Base-by-base conservation (phyloP, 2,113 vertebrate species). In the Pedetes capensis region DNA sequence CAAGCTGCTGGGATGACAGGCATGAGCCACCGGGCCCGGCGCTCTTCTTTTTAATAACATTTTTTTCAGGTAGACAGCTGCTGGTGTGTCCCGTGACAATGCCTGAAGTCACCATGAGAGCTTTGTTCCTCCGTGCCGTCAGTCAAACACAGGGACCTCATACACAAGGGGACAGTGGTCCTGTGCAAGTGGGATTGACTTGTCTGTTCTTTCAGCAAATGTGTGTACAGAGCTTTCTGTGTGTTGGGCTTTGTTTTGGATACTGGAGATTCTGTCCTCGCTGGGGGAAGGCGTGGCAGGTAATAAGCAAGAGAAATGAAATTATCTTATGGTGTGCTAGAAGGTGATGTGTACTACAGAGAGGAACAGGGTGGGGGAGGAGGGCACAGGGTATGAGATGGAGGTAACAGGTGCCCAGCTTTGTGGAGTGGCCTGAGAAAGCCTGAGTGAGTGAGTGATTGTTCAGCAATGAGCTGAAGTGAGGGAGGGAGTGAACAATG, bases 81-180 rank as follows among this genome's bases (percentile, higher is more conserved):
- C 44, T 32, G 6, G 1, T 1, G 57, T 12, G 49, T 23, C 44
- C 61, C 2, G 5, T 6, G 81, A 1, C 1, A 0, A 39, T 1
- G n/a, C 84, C 47, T 3, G 34, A 29, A 11, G 49, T 68, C 87
- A 23, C 59, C 12, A 0, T 25, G 34, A n/a, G 63, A 61, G 34
- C 5, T 2, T 8, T 7, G 6, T 69, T 76, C 42, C 64, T 61
- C 11, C 0, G 17, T 8, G n/a, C n/a, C 2, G 0, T 16, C 6
- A 0, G 49, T 66, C 55, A 23, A 8, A 11, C 1, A 8, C 76
- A 25, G 53, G 64, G 6, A 1, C 16, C 44, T 23, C 17, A 2
- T 12, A 5, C 53, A 25, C 20, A 18, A 37, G 69, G 74, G 6
- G 74, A 6, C 23, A 11, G 72, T 25, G 69, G 61, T 42, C 85